phyloP scores from a whole-genome alignment of 2,797 vertebrate genomes.

The Acestrorhynchus altus region DNA sequence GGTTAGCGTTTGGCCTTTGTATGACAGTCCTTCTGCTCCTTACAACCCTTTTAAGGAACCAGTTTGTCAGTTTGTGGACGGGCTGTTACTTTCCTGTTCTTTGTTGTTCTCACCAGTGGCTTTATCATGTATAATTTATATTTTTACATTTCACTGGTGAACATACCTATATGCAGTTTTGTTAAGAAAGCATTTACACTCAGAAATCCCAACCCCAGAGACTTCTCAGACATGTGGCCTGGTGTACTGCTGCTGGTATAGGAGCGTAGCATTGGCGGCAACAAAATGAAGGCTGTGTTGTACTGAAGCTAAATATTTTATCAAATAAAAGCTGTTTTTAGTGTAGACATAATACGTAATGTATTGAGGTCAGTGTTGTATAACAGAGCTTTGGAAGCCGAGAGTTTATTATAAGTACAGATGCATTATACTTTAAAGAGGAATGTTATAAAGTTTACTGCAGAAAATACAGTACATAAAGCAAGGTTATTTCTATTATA shows the following conservation, averaged over 20 bases:
- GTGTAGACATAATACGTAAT: background rate
- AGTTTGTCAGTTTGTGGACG: background rate
- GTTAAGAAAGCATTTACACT: background rate
- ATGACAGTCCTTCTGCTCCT: too few relatives aligned
- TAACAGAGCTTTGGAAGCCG: background rate
- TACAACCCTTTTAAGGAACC: background rate
- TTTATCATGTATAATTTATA: background rate
- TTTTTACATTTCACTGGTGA: background rate
- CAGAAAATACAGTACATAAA: background rate
- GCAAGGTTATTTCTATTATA: too few relatives aligned
- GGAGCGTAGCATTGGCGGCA: background rate
- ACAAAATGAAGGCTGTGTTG: background rate
- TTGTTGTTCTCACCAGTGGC: background rate
- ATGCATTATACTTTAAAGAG: background rate
- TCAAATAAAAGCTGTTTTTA: background rate
- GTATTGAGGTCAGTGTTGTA: background rate
- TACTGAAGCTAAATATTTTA: background rate
- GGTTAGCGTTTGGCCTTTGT: background rate
- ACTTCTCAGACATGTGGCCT: constrained; percentile 5
- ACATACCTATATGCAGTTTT: background rate
- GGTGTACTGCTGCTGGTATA: background rate
- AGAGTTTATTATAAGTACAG: background rate
- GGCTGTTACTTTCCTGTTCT: background rate
- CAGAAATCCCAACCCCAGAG: background rate
- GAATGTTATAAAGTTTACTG: background rate